Base-by-base conservation (phyloP, 1,140 invertebrate species). In the Gryllus bimaculatus region DNA sequence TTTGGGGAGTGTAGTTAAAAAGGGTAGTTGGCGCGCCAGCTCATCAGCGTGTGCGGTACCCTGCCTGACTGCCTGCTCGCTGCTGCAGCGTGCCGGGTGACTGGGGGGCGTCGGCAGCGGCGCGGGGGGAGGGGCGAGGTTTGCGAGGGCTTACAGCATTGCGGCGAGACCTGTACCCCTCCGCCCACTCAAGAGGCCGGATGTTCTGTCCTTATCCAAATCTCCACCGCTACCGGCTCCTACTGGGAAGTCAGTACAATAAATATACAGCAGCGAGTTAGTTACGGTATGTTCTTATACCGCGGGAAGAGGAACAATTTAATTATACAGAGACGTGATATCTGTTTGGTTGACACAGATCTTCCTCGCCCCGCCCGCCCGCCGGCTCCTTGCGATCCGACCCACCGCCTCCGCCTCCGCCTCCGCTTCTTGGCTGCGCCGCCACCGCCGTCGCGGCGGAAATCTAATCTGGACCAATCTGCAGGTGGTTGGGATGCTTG, bases 251-350 rank as follows among this genome's bases (percentile, higher is more conserved):
- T 66, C 54, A 18, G 54, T 66, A 66, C 54, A 66, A 66, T 66
- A 66, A 66, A 66, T 66, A 66, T 66, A 66, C 54, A 66, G 54
- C 54, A 66, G 54, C 54, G 54, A 18, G 54, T 66, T 66, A 66
- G 54, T 66, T 66, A 66, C 54, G 54, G 54, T 66, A 66, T 66
- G 54, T 66, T 66, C 54, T 66, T 66, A 66, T 66, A 66, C 54
- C 18, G 54, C 54, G 54, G 54, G 54, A 66, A 66, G 54, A 66
- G 54, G 54, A 66, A 66, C 54, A 66, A 66, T 66, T 66, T 66
- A 66, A 66, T 66, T 66, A 66, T 66, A 66, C 54, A 18, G 10
- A 66, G 54, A 66, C 54, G 54, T 66, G 54, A 66, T 66, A 66
- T 66, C 54, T 66, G 54, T 66, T 66, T 66, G 54, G 54, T 66